Evolutionary conservation across 2,797 vertebrate species (phyloP).

Genomic region (Erithacus rubecula): DNA sequence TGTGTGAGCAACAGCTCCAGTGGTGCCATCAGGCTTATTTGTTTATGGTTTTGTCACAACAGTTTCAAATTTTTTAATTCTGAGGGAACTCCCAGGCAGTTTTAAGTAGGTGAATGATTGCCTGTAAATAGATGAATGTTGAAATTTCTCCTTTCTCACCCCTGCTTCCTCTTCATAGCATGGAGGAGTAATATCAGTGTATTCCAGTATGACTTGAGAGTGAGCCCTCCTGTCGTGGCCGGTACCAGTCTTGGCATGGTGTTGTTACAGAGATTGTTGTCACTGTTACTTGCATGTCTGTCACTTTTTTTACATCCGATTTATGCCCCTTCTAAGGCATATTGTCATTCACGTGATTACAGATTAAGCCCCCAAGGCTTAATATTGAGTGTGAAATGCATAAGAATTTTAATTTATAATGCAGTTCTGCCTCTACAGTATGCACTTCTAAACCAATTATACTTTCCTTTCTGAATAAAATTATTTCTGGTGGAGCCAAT

Average conservation of each 20-base stretch:
- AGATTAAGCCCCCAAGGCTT: neutral
- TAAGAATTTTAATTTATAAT: neutral
- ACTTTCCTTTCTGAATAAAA: neutral
- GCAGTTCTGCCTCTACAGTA: neutral
- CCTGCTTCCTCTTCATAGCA: neutral
- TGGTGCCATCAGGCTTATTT: neutral
- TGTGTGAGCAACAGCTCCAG: neutral
- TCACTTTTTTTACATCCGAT: neutral
- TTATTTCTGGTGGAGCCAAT: neutral
- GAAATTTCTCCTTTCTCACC: neutral
- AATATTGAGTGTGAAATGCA: neutral
- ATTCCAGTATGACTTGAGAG: neutral
- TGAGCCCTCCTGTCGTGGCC: neutral
- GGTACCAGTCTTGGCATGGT: neutral
- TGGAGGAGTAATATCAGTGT: neutral
- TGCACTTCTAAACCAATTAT: neutral
- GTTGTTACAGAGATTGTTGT: neutral
- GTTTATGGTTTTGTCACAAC: neutral
- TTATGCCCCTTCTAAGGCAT: neutral
- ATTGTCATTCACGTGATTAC: neutral
- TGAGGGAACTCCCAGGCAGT: neutral
- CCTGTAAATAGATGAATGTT: neutral
- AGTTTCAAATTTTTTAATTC: neutral
- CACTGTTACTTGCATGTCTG: neutral
- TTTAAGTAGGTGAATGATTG: neutral